Percentiles rank a stretch among this genome's conserved stretches.
Conservation (phyloP, 2,797 vertebrate species). For the Hippopotamyrus pictus region DNA sequence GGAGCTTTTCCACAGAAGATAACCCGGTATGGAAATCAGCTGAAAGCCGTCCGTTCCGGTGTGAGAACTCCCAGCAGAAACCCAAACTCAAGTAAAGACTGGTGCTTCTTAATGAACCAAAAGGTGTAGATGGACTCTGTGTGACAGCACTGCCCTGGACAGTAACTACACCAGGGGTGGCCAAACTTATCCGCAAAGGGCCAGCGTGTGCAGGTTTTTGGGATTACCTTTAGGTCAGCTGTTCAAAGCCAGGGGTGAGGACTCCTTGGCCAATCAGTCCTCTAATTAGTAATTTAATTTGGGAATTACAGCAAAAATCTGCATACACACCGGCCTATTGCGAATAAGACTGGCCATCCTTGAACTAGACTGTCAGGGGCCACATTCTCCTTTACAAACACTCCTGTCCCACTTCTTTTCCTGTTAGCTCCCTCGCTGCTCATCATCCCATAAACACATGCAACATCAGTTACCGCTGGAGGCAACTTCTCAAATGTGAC, state of each 20-base stretch:
- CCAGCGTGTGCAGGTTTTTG: not conserved
- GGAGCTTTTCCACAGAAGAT: not conserved
- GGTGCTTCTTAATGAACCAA: not conserved
- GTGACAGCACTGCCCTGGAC: not conserved
- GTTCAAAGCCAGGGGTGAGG: not conserved
- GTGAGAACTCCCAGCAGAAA: not conserved
- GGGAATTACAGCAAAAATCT: not conserved
- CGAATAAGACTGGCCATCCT: not conserved
- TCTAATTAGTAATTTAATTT: not conserved
- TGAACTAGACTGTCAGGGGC: not conserved
- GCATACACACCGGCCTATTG: not conserved
- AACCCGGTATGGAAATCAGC: not conserved
- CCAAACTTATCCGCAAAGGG: not conserved
- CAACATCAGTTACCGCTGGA: slow-evolving; percentile 2
- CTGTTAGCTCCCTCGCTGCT: not conserved
- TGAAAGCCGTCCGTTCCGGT: not conserved
- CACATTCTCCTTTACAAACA: not conserved
- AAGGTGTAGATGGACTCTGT: not conserved
- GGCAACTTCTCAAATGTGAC: not conserved
- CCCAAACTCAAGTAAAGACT: not conserved
- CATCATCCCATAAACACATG: not conserved
- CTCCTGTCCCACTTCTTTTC: not conserved
- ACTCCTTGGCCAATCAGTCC: not conserved
- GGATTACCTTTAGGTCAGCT: not conserved
- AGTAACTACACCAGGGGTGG: not conserved